Base-by-base conservation (phyloP, 2,797 vertebrate genomes). In the Xenops minutus region DNA sequence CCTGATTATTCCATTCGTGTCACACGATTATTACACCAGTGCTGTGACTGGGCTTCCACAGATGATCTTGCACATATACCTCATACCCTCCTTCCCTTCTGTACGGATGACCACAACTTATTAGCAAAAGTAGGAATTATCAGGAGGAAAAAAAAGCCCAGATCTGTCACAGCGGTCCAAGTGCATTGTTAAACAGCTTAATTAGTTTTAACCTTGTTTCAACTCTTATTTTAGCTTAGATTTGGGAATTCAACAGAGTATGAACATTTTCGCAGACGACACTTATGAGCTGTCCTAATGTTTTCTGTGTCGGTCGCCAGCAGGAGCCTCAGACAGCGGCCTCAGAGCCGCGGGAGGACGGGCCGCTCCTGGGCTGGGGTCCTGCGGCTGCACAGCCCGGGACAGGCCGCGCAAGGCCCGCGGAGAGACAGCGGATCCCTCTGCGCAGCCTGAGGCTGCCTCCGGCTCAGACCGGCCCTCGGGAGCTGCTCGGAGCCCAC, bases 21-120 rank as follows among this genome's bases (percentile, higher is more conserved):
- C 39, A 21, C 26, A 39, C 4, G 0, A 24, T 54, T 54, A 13
- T 43, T 22, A 34, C 46, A 10, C 37, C 1, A 29, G 13, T 4
- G 26, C 4, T 19, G 46, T 2, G 7, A 22, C 2, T 3, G 6
- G 44, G 39, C 55, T 52, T 29, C 37, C 0, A 3, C 43, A 48
- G 34, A 5, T 2, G 17, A 29, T 13, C 26, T 0, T 4, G 44
- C 11, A 29, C 32, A 5, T 5, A 30, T 0, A 22, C 14, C 48
- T 43, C 61, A 5, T 0, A 21, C 56, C 11, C n/a, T 51, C 23
- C 49, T 63, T 26, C 30, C 34, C n/a, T 12, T 46, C 62, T 19
- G 16, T 7, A 18, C 1, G 22, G 49, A 10, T 4, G 23, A 13
- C 29, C 61, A 22, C 61, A 48, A 15, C 30, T 39, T 23, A 14